Percentiles rank a stretch among this genome's conserved stretches.
phyloP scores from a whole-genome alignment of 1,140 invertebrate genomes.

The Hypsibius dujardini region DNA sequence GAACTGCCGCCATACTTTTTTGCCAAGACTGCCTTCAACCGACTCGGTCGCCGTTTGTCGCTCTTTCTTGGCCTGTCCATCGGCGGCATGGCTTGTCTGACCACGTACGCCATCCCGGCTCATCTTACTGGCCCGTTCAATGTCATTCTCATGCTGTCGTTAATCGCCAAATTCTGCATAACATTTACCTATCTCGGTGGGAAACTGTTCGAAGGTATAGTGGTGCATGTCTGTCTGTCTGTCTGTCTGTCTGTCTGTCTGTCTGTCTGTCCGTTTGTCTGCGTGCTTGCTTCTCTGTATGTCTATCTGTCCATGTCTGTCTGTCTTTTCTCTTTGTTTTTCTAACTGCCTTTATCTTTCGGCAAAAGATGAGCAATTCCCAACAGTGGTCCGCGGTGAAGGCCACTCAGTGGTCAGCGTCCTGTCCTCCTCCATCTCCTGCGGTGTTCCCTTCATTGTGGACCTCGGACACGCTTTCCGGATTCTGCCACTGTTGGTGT shows the following conservation, averaged over 20 bases:
- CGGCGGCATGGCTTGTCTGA: slow-evolving; percentile 24
- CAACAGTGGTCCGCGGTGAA: slow-evolving; percentile 26
- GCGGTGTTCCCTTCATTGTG: slow-evolving; percentile 8
- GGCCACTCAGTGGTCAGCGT: slow-evolving; percentile 4
- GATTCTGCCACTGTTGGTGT: slow-evolving; percentile 39
- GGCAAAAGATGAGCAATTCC: slow-evolving; percentile 29
- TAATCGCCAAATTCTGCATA: slow-evolving; percentile 20
- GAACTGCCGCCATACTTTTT: slow-evolving; percentile 24
- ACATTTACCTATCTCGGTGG: slow-evolving; percentile 7
- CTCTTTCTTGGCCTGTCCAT: slow-evolving; percentile 23
- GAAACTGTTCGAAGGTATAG: slow-evolving; percentile 29
- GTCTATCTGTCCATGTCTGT: too few species aligned
- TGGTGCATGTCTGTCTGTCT: too few species aligned
- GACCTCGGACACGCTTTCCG: background rate
- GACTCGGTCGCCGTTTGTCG: slow-evolving; percentile 23
- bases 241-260: too few species aligned
- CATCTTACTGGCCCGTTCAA: background rate
- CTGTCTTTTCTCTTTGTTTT: too few species aligned
- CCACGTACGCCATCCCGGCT: slow-evolving; percentile 21
- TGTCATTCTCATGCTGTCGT: background rate
- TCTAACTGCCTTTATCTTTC: too few species aligned
- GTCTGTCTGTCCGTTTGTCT: too few species aligned
- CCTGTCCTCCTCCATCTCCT: background rate
- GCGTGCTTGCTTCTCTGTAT: too few species aligned
- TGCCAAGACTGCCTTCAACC: slow-evolving; percentile 23